These are phyloP conservation scores for Channa argus DNA, from an alignment of 2,113 vertebrate genomes.

Conservation along the genomic window DNA sequence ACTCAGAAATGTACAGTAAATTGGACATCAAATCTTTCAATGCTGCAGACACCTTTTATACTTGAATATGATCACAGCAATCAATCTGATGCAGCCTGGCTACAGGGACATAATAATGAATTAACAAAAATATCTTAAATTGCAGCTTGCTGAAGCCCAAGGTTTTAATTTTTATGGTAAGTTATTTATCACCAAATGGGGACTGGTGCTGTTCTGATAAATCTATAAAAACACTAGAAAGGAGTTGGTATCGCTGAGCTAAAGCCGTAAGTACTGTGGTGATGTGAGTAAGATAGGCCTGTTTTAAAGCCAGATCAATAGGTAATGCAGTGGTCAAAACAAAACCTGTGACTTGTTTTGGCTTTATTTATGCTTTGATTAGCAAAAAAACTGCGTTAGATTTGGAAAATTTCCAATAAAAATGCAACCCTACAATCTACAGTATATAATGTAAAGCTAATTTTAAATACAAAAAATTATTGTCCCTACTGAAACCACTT, in stretches of 20 bases:
- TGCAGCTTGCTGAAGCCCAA: constrained; percentile 23
- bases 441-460: too few species aligned
- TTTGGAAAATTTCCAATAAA: too few species aligned
- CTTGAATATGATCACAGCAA: constrained; percentile 31
- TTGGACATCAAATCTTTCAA: constrained; percentile 25
- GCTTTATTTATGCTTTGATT: too few species aligned
- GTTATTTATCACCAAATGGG: constrained; percentile 9
- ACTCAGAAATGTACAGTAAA: constrained; percentile 37
- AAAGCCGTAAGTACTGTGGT: background rate
- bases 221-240: background rate
- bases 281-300: background rate
- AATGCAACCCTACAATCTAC: too few species aligned
- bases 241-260: background rate
- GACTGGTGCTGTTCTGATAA: constrained; percentile 20
- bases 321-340: background rate
- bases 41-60: constrained; percentile 20
- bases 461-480: too few species aligned
- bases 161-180: constrained; percentile 21
- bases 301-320: background rate
- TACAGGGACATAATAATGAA: constrained; percentile 12
- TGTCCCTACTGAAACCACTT: background rate
- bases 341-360: background rate
- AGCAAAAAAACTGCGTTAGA: too few species aligned
- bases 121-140: constrained; percentile 17
- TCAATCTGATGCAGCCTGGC: constrained; percentile 19